phyloP scores from a whole-genome alignment of 2,888 invertebrate species.

The Ariolimax columbianus region DNA sequence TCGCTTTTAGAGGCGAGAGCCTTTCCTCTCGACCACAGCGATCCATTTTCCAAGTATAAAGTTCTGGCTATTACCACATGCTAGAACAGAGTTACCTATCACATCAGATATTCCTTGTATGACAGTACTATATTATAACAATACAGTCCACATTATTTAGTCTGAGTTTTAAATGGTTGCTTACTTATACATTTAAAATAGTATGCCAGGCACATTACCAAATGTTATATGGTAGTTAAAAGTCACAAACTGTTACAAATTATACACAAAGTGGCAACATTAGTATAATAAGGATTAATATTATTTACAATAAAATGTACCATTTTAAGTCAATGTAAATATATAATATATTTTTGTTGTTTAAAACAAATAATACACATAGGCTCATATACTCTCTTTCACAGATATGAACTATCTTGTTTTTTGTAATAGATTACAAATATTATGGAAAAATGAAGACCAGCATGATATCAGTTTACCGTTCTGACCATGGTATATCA shows the following conservation, averaged over 20 bases:
- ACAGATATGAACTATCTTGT: neutral
- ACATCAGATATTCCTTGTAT: neutral
- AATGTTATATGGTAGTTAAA: neutral
- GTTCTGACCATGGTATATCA: neutral
- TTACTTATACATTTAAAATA: neutral
- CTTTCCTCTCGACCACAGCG: too few species aligned
- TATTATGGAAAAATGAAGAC: neutral
- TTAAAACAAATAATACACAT: neutral
- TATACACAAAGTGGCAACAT: neutral
- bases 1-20: too few species aligned
- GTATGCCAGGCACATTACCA: neutral
- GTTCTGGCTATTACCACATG: neutral
- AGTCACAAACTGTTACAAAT: neutral
- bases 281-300: neutral
- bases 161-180: neutral
- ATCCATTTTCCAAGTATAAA: too few species aligned
- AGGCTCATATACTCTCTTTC: neutral
- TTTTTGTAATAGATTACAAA: neutral
- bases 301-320: neutral
- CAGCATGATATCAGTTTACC: neutral
- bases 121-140: neutral
- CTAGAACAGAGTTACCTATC: neutral
- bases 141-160: neutral
- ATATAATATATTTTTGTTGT: neutral
- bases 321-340: neutral